Base-by-base conservation (phyloP, 1,140 invertebrate species). In the Pseudomyrmex concolor region DNA sequence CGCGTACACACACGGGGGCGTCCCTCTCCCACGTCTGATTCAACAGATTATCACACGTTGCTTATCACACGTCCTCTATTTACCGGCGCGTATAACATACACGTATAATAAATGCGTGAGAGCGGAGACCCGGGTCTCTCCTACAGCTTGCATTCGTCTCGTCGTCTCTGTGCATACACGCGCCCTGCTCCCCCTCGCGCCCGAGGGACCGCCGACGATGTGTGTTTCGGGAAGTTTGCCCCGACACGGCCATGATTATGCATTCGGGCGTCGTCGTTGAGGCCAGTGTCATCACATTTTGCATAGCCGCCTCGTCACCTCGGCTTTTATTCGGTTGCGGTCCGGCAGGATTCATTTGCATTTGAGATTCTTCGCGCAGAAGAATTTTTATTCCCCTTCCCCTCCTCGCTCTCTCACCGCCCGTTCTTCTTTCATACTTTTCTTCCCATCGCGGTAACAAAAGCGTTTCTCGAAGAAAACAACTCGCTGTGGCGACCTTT, bases 271-370 rank as follows among this genome's bases (percentile, higher is more conserved):
- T 59, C 76, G 76, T 78, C 74, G 74, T 67, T 34, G 76, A 54
- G 66, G 54, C 66, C 54, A 70, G 66, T 71, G 76, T 80, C 76
- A 80, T 80, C 76, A 80, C 70, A 80, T 80, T 80, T 60, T 80
- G 76, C 76, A 71, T 60, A 76, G 50, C 50, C 34, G 9, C 73
- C 22, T 22, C 73, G 25, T 25, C 25, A 71, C 43, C 76, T 34
- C 15, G n/a, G 76, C 76, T 71, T 80, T 80, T 80, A 80, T 71
- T 80, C 66, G 74, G 12, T 57, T 19, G 76, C 67, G 76, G 51
- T 59, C 76, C 76, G 54, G 17, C 64, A 4, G 22, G 22, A 22
- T 59, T 80, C 76, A 71, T 80, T 71, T 80, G 76, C 76, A 80
- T 80, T 70, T 66, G 57, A 50, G 71, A 80, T 80, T 80, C 45